Percentiles rank a stretch among this genome's conserved stretches.
phyloP scores from a whole-genome alignment of 1,140 invertebrate species.

The Microplitis mediator region DNA sequence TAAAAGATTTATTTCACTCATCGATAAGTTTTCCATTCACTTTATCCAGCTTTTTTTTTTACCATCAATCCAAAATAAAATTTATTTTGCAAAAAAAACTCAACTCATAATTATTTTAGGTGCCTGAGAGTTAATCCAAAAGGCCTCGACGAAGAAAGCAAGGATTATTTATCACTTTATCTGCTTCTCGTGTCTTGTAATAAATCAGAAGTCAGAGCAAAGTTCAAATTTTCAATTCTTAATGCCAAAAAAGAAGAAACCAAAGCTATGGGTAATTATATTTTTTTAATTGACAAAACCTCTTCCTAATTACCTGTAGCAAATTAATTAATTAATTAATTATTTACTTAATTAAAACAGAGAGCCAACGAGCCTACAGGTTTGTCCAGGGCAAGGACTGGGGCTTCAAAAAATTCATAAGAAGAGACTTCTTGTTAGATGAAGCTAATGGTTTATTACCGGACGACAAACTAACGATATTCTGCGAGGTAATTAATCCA shows the following conservation, averaged over 20 bases:
- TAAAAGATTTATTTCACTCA: background rate
- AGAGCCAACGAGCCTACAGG: constrained; percentile 91
- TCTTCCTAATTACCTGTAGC: too few relatives aligned
- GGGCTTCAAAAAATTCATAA: constrained; percentile 99
- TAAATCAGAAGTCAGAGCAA: constrained; percentile 98
- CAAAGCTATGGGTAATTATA: constrained; percentile 91
- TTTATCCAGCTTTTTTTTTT: background rate
- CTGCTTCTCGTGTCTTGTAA: constrained; percentile 98
- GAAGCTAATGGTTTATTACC: constrained; percentile 97
- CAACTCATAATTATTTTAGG: constrained; percentile 60
- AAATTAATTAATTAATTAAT: background rate
- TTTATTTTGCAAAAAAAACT: background rate
- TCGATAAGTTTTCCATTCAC: constrained; percentile 3
- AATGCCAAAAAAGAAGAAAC: constrained; percentile 99
- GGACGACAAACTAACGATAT: constrained; percentile 98
- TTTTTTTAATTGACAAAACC: background rate
- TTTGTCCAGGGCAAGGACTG: constrained; percentile 99
- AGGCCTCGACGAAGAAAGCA: constrained; percentile 99
- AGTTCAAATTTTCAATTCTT: constrained; percentile 99
- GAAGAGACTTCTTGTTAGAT: constrained; percentile 96
- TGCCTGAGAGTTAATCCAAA: constrained; percentile 99
- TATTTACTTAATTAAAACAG: constrained; percentile 55
- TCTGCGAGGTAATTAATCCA: constrained; percentile 85
- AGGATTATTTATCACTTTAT: constrained; percentile 99
- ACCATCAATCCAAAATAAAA: background rate